Evolutionary conservation across 2,888 invertebrate genomes (phyloP).

Genomic region (Thecocarcelia acutangulata): DNA sequence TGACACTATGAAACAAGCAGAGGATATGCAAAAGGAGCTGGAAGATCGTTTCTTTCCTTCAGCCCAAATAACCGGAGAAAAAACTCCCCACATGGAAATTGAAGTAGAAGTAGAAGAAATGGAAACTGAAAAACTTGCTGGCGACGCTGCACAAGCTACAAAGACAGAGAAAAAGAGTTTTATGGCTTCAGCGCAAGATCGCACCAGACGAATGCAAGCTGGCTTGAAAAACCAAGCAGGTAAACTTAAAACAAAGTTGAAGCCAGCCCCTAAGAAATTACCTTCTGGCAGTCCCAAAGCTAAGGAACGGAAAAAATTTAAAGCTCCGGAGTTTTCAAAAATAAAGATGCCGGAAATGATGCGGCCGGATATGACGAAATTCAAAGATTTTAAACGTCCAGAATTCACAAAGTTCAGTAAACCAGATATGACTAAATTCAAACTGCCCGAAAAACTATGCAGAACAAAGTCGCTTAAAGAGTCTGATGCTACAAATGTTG

Average conservation of each 20-base stretch:
- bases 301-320: conserved; percentile 79
- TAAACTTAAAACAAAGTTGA: conserved; percentile 86
- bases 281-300: conserved; percentile 78
- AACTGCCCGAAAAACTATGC: conserved; percentile 84
- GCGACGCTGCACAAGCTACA: conserved; percentile 81
- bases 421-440: conserved; percentile 85
- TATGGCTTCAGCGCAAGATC: conserved; percentile 82
- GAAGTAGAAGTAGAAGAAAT: conserved; percentile 51
- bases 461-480: conserved; percentile 81
- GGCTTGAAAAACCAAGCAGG: conserved; percentile 87
- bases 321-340: conserved; percentile 80
- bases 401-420: conserved; percentile 82
- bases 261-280: conserved; percentile 80
- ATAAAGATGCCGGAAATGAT: conserved; percentile 81
- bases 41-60: conserved; percentile 85
- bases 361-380: conserved; percentile 82
- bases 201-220: conserved; percentile 84
- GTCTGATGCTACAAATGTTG: conserved; percentile 71
- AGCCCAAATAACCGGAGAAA: conserved; percentile 81
- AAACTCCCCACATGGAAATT: conserved; percentile 79
- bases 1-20: conserved; percentile 82
- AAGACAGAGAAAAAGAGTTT: conserved; percentile 79
- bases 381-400: conserved; percentile 78
- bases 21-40: conserved; percentile 85
- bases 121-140: conserved; percentile 79